Base-by-base conservation (phyloP, 2,888 invertebrate genomes). In the Serrognathus titanus region DNA sequence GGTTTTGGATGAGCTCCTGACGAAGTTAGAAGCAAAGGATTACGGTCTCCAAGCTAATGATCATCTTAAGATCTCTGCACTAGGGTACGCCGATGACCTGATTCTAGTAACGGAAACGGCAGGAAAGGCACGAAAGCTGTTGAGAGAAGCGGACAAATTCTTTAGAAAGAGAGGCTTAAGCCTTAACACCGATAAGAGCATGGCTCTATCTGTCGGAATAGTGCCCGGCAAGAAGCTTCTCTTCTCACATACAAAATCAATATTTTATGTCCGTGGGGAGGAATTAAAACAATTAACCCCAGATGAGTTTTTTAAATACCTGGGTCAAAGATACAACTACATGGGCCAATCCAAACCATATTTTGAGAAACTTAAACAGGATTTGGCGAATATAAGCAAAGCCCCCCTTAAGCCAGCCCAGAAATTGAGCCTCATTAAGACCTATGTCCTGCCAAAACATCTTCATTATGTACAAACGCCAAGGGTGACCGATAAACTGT, bases 61-160 rank as follows among this genome's bases (percentile, higher is more conserved):
- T 3, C 16, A 16, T 2, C 16, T 16, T 3, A 16, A 16, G 3
- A 2, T 16, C 3, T 16, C 16, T 16, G 16, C 16, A 16, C n/a
- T 62, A 10, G 63, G 55, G 1, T 66, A 64, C 36, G 65, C 65
- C 11, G 64, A 66, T 31, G 62, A 66, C 36, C 40, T 64, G 11
- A 35, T 64, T 6, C 39, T 66, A 3, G 16, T 62, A 11, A 51
- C 48, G 13, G 47, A 51, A 12, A 45, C 50, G 1, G 31, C 47
- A 52, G 11, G 58, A 39, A n/a, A n/a, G n/a, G n/a, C n/a, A n/a
- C n/a, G n/a, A n/a, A n/a, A n/a, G n/a, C n/a, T n/a, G n/a, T n/a
- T n/a, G n/a, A n/a, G n/a, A n/a, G n/a, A n/a, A n/a, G n/a, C n/a
- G n/a, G n/a, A n/a, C n/a, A n/a, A n/a, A n/a, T n/a, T n/a, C n/a